Evolutionary conservation across 2,888 invertebrate species (phyloP).

Genomic region (Sesia bembeciformis): DNA sequence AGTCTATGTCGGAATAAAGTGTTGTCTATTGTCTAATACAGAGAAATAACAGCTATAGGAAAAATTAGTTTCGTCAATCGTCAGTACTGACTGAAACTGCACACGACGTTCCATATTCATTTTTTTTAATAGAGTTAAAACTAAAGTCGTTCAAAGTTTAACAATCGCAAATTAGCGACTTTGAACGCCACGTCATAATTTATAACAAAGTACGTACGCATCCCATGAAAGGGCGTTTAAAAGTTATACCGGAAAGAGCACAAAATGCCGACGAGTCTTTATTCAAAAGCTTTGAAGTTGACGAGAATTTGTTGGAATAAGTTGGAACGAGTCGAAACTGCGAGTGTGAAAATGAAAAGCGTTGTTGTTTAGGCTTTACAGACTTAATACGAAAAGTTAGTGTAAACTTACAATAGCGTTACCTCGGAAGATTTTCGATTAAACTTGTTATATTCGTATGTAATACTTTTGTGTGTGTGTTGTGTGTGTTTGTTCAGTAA

Average conservation of each 20-base stretch:
- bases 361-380: constrained; percentile 30
- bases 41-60: too few relatives aligned
- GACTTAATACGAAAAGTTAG: constrained; percentile 20
- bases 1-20: too few relatives aligned
- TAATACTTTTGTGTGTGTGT: too few relatives aligned
- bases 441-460: constrained; percentile 11
- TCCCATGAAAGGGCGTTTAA: constrained; percentile 24
- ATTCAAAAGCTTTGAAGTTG: constrained; percentile 48
- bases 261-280: constrained; percentile 34
- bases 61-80: too few relatives aligned
- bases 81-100: too few relatives aligned
- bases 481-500: too few relatives aligned
- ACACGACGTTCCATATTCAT: too few relatives aligned
- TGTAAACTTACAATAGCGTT: constrained; percentile 3
- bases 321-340: constrained; percentile 20
- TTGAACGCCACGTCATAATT: neutral
- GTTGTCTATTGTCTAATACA: too few relatives aligned
- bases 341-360: constrained; percentile 43
- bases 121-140: neutral
- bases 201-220: constrained; percentile 16
- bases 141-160: too few relatives aligned
- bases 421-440: constrained; percentile 16
- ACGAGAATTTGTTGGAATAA: constrained; percentile 21
- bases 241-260: constrained; percentile 33
- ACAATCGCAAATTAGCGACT: neutral